phyloP scores from a whole-genome alignment of 2,113 vertebrate species.

The Scomber scombrus region DNA sequence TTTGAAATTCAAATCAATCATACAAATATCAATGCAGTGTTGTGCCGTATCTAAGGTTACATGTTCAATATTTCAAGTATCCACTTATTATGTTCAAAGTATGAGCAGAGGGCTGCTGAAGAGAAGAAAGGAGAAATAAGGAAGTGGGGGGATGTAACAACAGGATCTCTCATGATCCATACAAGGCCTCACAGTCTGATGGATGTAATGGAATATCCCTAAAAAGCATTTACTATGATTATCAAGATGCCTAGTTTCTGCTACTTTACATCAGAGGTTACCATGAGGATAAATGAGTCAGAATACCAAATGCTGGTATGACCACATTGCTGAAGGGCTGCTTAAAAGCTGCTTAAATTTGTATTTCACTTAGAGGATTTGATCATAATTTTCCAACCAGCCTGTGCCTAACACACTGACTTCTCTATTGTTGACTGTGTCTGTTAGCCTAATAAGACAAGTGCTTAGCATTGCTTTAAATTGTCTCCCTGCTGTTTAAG shows the following conservation, averaged over 20 bases:
- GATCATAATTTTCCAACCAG: background rate
- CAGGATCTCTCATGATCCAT: background rate
- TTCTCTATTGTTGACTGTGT: constrained; percentile 5
- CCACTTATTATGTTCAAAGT: background rate
- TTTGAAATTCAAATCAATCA: constrained; percentile 58
- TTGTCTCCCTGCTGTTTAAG: constrained; percentile 17
- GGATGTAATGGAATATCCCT: too few relatives aligned
- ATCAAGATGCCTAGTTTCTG: background rate
- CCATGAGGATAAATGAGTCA: background rate
- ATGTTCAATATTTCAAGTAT: constrained; percentile 18
- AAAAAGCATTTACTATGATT: background rate
- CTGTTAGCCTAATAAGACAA: constrained; percentile 22
- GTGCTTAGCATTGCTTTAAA: constrained; percentile 33
- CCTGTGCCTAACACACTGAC: background rate
- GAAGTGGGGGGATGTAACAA: background rate
- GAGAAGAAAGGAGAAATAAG: background rate
- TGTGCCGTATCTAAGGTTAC: background rate
- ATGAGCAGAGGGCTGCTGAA: background rate
- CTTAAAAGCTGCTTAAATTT: background rate
- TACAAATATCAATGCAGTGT: constrained; percentile 49
- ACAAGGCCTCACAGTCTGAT: background rate
- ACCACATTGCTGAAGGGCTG: background rate
- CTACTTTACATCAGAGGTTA: background rate
- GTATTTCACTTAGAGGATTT: constrained; percentile 2
- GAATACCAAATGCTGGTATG: background rate